Base-by-base conservation (phyloP, 2,888 invertebrate genomes). In the Ectemnius lituratus region DNA sequence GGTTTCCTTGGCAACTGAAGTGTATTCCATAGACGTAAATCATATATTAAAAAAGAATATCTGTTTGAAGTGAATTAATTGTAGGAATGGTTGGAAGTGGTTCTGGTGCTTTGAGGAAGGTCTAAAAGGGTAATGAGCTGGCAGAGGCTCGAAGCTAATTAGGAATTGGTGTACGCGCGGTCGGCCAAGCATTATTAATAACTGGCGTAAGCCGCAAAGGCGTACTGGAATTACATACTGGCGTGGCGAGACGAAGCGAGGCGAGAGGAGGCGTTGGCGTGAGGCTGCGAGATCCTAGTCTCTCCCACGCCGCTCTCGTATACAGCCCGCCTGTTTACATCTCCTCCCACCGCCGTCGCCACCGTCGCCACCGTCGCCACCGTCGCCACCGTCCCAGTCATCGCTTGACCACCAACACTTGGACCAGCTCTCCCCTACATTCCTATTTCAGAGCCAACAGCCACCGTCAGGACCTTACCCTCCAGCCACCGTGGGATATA, bases 201-300 rank as follows among this genome's bases (percentile, higher is more conserved):
- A 62, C 64, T 20, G 49, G 66, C 68, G 37, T 37, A 37, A 37
- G 37, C 72, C 72, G 46, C 75, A 46, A 56, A 37, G 64, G 72
- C 64, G 68, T 64, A 70, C 57, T 76, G 72, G 58, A 76, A 77
- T 77, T 76, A 76, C 62, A 78, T 67, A 73, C 67, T 37, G 37
- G 37, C 8, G 23, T 2, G 3, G 23, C 2, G 23, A 23, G 23
- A 3, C 20, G 62, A 62, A 2, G 23, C 23, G 23, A 23, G 23
- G 3, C 23, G 23, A 23, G 23, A 23, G 23, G 23, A 23, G 23
- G 1, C 23, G 23, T 23, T 3, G 62, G 63, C 63, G 63, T 63
- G 63, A 63, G 63, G 23, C 63, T 63, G 28, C 63, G 63, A 27
- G 20, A 63, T 27, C 16, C 46, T 8, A 23, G 49, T 27, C 52